Conservation (phyloP, 1,140 invertebrate species). For the Leptinotarsa lineolata region DNA sequence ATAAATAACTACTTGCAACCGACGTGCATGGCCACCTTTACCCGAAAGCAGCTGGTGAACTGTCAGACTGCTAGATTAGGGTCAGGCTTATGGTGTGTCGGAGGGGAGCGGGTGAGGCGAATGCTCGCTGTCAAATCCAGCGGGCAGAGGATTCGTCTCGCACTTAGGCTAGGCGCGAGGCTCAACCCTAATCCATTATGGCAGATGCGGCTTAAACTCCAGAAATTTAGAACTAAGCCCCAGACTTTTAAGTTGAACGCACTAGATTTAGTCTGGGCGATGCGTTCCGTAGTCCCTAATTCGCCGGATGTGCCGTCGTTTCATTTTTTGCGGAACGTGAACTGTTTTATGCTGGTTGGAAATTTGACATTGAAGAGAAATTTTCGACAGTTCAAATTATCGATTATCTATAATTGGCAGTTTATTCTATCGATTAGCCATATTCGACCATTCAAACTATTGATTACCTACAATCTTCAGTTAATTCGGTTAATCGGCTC, state of each 20-base stretch:
- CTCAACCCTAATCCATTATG: conserved; percentile 54
- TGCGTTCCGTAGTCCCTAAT: neutral
- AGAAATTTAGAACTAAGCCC: conserved; percentile 41
- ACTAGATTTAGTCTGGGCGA: neutral
- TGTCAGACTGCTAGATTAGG: conserved; percentile 53
- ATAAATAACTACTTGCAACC: conserved; percentile 38
- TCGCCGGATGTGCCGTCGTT: neutral
- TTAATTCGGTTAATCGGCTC: too few species aligned
- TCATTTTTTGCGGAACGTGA: too few species aligned
- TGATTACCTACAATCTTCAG: too few species aligned
- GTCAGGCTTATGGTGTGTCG: conserved; percentile 46
- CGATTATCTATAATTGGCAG: too few species aligned
- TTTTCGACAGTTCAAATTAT: too few species aligned
- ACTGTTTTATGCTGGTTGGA: too few species aligned
- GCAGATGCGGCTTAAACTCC: conserved; percentile 46
- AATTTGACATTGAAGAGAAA: too few species aligned
- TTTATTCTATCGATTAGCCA: too few species aligned
- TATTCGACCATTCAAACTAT: too few species aligned
- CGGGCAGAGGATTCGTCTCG: conserved; percentile 46
- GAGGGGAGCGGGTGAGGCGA: conserved; percentile 39
- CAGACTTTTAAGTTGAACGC: conserved; percentile 26
- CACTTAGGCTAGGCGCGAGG: conserved; percentile 47
- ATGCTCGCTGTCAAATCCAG: conserved; percentile 48
- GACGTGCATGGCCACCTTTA: conserved; percentile 40
- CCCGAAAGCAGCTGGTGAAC: conserved; percentile 50